A percentile compares a stretch with the other conserved stretches of the same genome.
These are phyloP conservation scores for Diloba caeruleocephala DNA, from an alignment of 2,888 invertebrate species.

Conservation along the genomic window DNA sequence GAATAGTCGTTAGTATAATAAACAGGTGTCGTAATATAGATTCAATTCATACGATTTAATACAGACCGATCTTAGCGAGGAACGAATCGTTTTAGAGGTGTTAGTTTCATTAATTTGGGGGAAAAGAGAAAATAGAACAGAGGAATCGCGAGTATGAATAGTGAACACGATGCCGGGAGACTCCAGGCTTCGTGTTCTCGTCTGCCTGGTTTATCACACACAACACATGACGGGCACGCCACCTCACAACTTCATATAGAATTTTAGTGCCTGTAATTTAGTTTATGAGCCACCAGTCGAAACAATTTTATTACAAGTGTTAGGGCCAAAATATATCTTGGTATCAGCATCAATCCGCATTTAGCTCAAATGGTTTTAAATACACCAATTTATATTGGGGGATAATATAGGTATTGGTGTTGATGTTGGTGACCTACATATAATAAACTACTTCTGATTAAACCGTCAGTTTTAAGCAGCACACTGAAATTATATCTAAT, in stretches of 20 bases:
- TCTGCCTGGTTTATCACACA: constrained; percentile 5
- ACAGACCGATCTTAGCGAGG: constrained; percentile 3
- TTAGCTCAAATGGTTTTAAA: no score
- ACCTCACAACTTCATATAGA: not conserved
- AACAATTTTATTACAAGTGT: constrained; percentile 2
- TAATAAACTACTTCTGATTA: no score
- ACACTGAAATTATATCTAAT: no score
- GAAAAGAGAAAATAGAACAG: constrained; percentile 4
- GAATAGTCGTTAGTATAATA: constrained; percentile 47
- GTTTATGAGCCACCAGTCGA: not conserved
- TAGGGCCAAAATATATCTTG: constrained; percentile 1
- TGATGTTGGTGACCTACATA: no score
- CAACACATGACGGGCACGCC: constrained; percentile 19
- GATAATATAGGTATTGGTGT: no score
- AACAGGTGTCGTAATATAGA: constrained; percentile 21
- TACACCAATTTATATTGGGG: no score
- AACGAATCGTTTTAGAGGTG: not conserved
- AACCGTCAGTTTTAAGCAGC: no score
- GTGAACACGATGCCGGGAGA: constrained; percentile 21
- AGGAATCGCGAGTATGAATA: constrained; percentile 14
- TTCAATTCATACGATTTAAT: constrained; percentile 3
- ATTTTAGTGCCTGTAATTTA: not conserved
- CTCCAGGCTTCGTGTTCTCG: no score
- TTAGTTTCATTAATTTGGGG: constrained; percentile 21
- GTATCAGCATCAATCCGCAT: not conserved